phyloP scores from a whole-genome alignment of 2,797 vertebrate genomes.

The Rhyacichthys aspro region DNA sequence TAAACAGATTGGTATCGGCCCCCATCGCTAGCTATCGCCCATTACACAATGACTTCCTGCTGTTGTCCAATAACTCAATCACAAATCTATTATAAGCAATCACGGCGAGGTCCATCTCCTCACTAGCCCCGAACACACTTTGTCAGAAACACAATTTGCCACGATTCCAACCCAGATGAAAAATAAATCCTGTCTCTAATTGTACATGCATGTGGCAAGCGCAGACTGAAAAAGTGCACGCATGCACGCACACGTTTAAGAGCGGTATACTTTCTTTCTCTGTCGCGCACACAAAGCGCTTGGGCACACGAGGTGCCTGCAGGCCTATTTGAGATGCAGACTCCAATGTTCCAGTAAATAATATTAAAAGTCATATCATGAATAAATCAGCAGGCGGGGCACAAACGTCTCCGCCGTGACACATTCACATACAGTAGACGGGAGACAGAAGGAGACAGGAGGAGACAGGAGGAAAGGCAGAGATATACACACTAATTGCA shows the following conservation, averaged over 20 bases:
- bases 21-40: constrained; percentile 53
- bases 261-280: constrained; percentile 35
- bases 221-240: constrained; percentile 1
- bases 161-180: constrained; percentile 29
- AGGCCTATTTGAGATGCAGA: constrained; percentile 76
- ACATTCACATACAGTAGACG: constrained; percentile 53
- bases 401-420: constrained; percentile 60
- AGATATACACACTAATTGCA: constrained; percentile 3
- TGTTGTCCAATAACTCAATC: constrained; percentile 65
- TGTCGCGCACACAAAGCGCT: constrained; percentile 24
- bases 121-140: constrained; percentile 40
- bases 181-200: constrained; percentile 39
- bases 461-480: neutral
- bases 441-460: constrained; percentile 22
- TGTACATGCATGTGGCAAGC: constrained; percentile 15
- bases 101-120: constrained; percentile 52
- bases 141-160: constrained; percentile 47
- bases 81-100: constrained; percentile 49
- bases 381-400: constrained; percentile 75
- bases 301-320: constrained; percentile 56
- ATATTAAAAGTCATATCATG: constrained; percentile 81
- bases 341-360: constrained; percentile 74
- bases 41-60: constrained; percentile 61
- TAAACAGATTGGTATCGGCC: constrained; percentile 73
- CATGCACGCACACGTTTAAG: constrained; percentile 25